Conservation (phyloP, 2,888 invertebrate genomes). For the Standfussiana lucernea region DNA sequence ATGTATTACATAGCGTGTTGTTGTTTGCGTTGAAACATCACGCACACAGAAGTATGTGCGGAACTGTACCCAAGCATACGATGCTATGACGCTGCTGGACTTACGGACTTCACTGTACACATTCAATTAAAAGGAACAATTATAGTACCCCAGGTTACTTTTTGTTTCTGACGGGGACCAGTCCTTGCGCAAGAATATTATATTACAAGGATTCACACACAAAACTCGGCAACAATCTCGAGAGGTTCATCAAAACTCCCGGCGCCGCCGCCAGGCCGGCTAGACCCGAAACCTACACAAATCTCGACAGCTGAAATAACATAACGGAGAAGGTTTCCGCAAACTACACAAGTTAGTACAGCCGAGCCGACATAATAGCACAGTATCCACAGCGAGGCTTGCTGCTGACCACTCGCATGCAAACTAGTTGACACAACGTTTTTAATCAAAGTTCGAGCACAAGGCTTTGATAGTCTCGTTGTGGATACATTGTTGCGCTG, state of each 20-base stretch:
- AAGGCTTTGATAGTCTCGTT: constrained; percentile 16
- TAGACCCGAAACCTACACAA: not conserved
- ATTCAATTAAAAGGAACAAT: no score
- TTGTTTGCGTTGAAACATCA: no score
- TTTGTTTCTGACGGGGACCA: not conserved
- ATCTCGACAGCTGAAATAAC: constrained; percentile 10
- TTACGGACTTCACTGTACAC: no score
- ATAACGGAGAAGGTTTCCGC: not conserved
- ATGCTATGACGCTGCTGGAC: no score
- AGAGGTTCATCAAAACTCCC: no score
- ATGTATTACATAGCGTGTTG: no score
- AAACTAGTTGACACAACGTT: constrained; percentile 23
- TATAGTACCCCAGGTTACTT: no score
- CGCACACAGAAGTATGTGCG: no score
- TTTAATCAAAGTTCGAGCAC: constrained; percentile 34
- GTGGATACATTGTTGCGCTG: constrained; percentile 1
- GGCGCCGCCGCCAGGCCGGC: not conserved
- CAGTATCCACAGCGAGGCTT: not conserved
- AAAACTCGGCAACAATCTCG: not conserved
- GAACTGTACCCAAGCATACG: no score
- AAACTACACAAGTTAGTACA: not conserved
- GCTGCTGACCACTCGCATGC: not conserved
- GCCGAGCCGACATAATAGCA: constrained; percentile 1
- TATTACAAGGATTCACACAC: no score
- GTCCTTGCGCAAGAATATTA: not conserved